Evolutionary conservation across 2,888 invertebrate genomes (phyloP).

Genomic region (Exephanes ischioxanthus): DNA sequence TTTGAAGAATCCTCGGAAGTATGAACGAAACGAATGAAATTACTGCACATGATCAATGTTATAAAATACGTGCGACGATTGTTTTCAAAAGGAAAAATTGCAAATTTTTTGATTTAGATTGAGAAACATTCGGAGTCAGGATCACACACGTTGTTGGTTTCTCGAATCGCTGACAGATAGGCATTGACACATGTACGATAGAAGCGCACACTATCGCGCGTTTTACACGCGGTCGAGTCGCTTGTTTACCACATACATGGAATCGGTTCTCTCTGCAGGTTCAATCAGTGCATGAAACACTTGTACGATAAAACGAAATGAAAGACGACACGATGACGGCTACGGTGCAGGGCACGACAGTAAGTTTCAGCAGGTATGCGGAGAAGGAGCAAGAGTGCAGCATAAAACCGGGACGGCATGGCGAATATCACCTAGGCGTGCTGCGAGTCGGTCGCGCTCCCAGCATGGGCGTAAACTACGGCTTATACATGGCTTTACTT

Average conservation of each 20-base stretch:
- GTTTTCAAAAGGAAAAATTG: too few species aligned
- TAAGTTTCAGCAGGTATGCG: constrained; percentile 5
- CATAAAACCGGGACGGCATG: constrained; percentile 48
- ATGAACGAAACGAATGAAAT: too few species aligned
- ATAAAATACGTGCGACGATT: too few species aligned
- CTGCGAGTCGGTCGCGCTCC: constrained; percentile 50
- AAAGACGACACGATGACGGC: neutral
- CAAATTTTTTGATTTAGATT: too few species aligned
- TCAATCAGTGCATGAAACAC: neutral
- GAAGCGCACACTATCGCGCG: neutral
- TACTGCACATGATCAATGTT: too few species aligned
- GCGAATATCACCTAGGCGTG: constrained; percentile 20
- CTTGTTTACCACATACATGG: neutral
- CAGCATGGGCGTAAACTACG: constrained; percentile 55
- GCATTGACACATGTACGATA: neutral
- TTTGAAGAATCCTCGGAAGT: too few species aligned
- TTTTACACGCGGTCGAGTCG: constrained; percentile 13
- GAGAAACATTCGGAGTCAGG: neutral
- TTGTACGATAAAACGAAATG: neutral
- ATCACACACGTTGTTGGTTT: neutral
- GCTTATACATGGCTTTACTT: neutral
- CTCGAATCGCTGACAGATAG: neutral
- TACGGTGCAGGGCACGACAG: neutral
- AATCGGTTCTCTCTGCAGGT: neutral
- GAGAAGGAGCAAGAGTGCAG: constrained; percentile 17